These are phyloP conservation scores for Argyresthia albistria DNA, from an alignment of 2,888 invertebrate species.

Conservation along the genomic window DNA sequence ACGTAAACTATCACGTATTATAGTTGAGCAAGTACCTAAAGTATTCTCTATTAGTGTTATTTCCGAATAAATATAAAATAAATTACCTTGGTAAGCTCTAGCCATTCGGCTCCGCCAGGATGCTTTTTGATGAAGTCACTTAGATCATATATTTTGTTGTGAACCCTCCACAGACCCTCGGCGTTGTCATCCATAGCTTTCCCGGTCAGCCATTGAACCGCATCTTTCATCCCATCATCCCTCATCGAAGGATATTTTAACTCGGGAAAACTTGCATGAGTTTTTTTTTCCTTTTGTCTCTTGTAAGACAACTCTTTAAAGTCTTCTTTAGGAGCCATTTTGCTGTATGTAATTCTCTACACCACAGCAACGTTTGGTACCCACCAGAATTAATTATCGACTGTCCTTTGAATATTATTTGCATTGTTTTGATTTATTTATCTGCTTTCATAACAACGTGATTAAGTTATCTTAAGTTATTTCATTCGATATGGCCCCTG, in stretches of 20 bases:
- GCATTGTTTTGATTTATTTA: no score
- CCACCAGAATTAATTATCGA: no score
- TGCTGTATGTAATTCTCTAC: not conserved
- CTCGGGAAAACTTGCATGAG: constrained; percentile 57
- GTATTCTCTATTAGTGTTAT: no score
- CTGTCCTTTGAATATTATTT: no score
- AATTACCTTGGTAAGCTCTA: not conserved
- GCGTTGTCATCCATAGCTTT: constrained; percentile 79
- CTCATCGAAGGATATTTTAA: constrained; percentile 62
- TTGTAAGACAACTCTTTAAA: constrained; percentile 27
- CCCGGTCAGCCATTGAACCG: constrained; percentile 74
- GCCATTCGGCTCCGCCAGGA: constrained; percentile 90
- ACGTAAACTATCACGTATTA: no score
- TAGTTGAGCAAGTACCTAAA: no score
- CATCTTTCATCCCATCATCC: constrained; percentile 37
- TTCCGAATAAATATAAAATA: no score
- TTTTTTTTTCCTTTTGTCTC: constrained; percentile 34
- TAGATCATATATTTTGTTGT: constrained; percentile 87
- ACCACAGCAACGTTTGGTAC: no score
- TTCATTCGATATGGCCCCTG: no score
- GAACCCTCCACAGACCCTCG: constrained; percentile 83
- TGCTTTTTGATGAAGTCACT: constrained; percentile 83
- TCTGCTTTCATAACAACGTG: no score
- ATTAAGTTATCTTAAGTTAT: no score
- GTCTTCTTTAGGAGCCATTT: constrained; percentile 26